phyloP scores from a whole-genome alignment of 2,888 invertebrate species.

The Sarcophaga variegata region DNA sequence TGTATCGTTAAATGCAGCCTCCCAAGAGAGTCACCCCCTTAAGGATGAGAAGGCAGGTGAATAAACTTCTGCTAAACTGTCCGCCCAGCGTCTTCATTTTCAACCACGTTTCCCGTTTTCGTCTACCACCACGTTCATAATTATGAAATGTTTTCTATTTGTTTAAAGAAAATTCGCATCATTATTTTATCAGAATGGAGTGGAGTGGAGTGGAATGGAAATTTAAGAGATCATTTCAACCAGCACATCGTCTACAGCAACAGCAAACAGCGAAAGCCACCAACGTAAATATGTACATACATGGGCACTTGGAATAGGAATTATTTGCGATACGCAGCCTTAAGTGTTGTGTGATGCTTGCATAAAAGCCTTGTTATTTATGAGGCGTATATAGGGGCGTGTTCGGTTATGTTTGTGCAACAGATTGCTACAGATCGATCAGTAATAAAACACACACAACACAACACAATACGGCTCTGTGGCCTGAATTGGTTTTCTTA shows the following conservation, averaged over 20 bases:
- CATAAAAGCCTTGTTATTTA: constrained; percentile 75
- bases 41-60: constrained; percentile 75
- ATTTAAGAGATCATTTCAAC: constrained; percentile 54
- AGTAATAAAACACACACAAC: constrained; percentile 72
- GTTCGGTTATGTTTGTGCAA: constrained; percentile 53
- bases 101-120: constrained; percentile 69
- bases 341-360: neutral
- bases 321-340: neutral
- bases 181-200: constrained; percentile 55
- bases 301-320: neutral
- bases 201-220: constrained; percentile 17
- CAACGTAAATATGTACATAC: neutral
- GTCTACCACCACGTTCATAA: constrained; percentile 72
- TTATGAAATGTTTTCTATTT: constrained; percentile 78
- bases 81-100: constrained; percentile 75
- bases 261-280: neutral
- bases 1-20: constrained; percentile 8
- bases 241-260: neutral
- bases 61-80: constrained; percentile 79
- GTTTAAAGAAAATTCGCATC: constrained; percentile 73
- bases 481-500: constrained; percentile 34
- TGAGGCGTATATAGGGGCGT: constrained; percentile 77
- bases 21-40: neutral
- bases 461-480: constrained; percentile 75
- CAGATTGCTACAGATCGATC: constrained; percentile 75